Evolutionary conservation across 2,797 vertebrate genomes (phyloP), one percentile per base, ranked within the genome.

Genomic region (Hydrolagus colliei): DNA sequence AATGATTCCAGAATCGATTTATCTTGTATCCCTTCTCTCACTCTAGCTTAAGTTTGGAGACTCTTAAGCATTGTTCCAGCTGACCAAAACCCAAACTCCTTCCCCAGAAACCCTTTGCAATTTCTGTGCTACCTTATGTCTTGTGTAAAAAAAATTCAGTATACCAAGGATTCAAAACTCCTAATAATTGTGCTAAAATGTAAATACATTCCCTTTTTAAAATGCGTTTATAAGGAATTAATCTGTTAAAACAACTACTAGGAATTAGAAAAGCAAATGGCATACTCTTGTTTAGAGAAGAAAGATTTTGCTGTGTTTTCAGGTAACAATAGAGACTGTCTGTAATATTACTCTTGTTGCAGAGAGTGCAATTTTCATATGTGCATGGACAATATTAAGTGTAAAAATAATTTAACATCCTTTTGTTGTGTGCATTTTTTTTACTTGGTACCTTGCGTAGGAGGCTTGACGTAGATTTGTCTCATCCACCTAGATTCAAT

Each of bases 361-460:
- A 92, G 89, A 91, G 91, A 92, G 91, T 90, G 89, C 89, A 91
- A 86, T 90, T 92, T 92, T 90, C 91, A 90, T 89, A 90, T 87
- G 90, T 91, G 92, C 92, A 90, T 92, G 91, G 92, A 92, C 90
- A 88, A 89, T 89, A 88, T 87, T 88, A 89, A 90, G 90, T 87
- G 90, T 90, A 90, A 86, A 86, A 90, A 88, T 87, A 89, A 90
- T 90, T 90, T 89, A 91, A 92, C 91, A 91, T 90, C 89, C 7
- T 67, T 67, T 80, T 88, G 91, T 89, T 89, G 89, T 88, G 87
- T 88, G 89, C 89, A 89, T 84, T 87, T 89, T 91, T 91, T 89
- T 85, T 91, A 80, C 86, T 92, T 88, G 92, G 89, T 93, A 92
- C 93, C 91, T 90, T 90, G 91, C 90, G 90, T 92, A 89, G 89